Evolutionary conservation across 2,113 vertebrate genomes (phyloP), one percentile per base, ranked within the genome.

Genomic region (Triplophysa tibetana): DNA sequence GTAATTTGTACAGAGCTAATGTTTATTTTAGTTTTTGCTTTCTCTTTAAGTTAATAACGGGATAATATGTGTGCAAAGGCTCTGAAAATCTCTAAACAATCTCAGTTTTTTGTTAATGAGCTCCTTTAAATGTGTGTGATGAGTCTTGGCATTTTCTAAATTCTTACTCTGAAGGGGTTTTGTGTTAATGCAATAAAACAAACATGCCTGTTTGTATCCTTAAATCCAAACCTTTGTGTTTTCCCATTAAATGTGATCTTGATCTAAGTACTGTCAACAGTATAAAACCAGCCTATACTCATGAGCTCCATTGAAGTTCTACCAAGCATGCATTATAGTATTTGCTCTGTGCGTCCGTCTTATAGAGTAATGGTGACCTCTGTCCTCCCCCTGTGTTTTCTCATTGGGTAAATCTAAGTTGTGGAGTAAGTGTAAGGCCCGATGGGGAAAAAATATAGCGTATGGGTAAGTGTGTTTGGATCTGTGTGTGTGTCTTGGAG

Each of bases 351-450:
- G 84, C 84, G 80, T 89, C 90, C 82, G 79, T 85, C 80, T 89
- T 29, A 63, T 64, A 67, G 86, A 87, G 82, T 86, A 87, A 91
- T 82, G 80, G 7, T 74, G 73, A 73, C 80, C 78, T 78, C 26
- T 86, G 85, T 88, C 88, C 84, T 86, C 77, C 75, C 83, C 54
- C 85, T 77, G 84, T 88, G 90, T 87, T 89, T 87, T 87, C 77
- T 86, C 84, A 85, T 79, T 62, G 82, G 43, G 77, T 79, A 64
- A 79, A 74, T 82, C 77, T 77, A 67, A 75, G 81, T 85, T 50
- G 81, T 66, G 38, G 76, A 83, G 80, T 76, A 68, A 24, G 82
- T 45, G 26, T 82, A 82, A 77, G 83, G 88, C 75, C 86, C 69
- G 52, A 26, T 1, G 56, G 70, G 64, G 79, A 63, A 89, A 87